These are phyloP conservation scores for Spodoptera littoralis DNA, from an alignment of 2,888 invertebrate species.

Conservation along the genomic window DNA sequence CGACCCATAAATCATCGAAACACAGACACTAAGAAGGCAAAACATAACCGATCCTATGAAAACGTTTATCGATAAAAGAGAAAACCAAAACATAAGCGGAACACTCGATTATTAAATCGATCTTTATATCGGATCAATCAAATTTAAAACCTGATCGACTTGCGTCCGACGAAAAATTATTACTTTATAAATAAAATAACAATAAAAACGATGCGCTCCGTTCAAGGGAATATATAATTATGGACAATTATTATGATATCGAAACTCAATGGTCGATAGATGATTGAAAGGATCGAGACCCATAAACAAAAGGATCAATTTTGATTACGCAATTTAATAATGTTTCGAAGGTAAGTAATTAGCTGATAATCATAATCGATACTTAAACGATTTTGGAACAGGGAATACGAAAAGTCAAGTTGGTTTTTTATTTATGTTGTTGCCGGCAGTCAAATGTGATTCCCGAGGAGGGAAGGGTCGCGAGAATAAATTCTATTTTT, in stretches of 20 bases:
- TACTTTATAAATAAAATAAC: constrained; percentile 89
- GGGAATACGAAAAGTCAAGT: constrained; percentile 65
- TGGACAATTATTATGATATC: constrained; percentile 89
- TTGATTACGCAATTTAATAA: constrained; percentile 86
- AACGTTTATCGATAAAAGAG: constrained; percentile 82
- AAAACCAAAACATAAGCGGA: constrained; percentile 79
- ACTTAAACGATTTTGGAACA: constrained; percentile 63
- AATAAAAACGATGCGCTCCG: constrained; percentile 87
- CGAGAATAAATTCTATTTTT: constrained; percentile 83
- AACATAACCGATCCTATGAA: constrained; percentile 75
- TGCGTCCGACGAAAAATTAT: constrained; percentile 85
- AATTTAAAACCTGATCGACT: constrained; percentile 87
- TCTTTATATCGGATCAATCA: constrained; percentile 89
- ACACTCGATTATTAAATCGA: constrained; percentile 87
- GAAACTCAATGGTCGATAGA: constrained; percentile 87
- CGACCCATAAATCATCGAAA: constrained; percentile 73
- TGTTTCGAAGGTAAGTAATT: constrained; percentile 78
- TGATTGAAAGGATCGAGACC: constrained; percentile 88
- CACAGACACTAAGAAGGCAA: constrained; percentile 73
- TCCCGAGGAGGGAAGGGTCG: constrained; percentile 74
- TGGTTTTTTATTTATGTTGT: constrained; percentile 64
- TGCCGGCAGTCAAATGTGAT: constrained; percentile 75
- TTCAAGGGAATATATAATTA: constrained; percentile 88
- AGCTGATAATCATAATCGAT: constrained; percentile 78
- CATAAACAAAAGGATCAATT: constrained; percentile 88